A percentile compares a stretch with the other conserved stretches of the same genome.
Evolutionary conservation across 2,797 vertebrate genomes (phyloP).

Genomic region (Rhodeus uyekii): DNA sequence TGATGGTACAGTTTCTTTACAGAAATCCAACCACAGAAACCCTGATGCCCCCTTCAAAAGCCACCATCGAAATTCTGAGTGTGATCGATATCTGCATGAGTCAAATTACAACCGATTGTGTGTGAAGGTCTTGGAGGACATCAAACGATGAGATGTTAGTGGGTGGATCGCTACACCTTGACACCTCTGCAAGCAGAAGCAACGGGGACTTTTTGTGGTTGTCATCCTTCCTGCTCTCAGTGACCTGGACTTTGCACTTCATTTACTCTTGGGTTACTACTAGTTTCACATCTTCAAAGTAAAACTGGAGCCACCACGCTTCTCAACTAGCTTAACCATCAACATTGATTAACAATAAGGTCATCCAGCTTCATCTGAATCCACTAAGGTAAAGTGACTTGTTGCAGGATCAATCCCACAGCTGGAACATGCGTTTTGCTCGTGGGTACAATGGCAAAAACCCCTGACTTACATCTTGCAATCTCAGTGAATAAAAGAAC

Average conservation of each 20-base stretch:
- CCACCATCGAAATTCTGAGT: conserved; percentile 65
- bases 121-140: conserved; percentile 55
- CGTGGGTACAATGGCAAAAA: neutral
- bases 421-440: neutral
- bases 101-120: conserved; percentile 61
- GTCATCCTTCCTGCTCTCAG: conserved; percentile 58
- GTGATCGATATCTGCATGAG: conserved; percentile 53
- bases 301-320: neutral
- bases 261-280: conserved; percentile 3
- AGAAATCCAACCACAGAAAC: conserved; percentile 31
- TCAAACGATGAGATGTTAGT: conserved; percentile 52
- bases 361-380: neutral
- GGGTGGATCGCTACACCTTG: conserved; percentile 45
- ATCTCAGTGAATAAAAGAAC: neutral
- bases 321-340: neutral
- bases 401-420: neutral
- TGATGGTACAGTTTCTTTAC: conserved; percentile 38
- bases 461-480: neutral
- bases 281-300: neutral
- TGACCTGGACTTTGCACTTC: conserved; percentile 29
- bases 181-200: conserved; percentile 52
- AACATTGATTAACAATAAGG: neutral
- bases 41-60: conserved; percentile 32
- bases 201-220: conserved; percentile 58
- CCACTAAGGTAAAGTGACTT: neutral